Evolutionary conservation across 2,113 vertebrate species (phyloP).

Genomic region (Micronycteris hirsuta): DNA sequence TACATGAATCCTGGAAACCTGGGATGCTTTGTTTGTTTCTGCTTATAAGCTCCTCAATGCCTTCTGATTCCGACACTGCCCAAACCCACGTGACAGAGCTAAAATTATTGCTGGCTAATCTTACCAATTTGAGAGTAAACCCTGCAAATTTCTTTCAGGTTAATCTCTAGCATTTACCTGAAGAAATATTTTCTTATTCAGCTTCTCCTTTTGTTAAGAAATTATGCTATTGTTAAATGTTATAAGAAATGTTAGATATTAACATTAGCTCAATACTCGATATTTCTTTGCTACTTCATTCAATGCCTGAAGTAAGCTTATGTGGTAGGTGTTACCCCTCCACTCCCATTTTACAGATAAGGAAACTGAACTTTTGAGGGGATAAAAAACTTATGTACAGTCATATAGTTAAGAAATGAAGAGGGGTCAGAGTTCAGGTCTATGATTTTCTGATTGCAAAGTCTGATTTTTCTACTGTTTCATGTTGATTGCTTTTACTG

Average conservation of each 20-base stretch:
- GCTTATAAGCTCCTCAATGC: not conserved
- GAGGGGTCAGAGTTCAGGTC: not conserved
- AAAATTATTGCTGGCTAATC: conserved; percentile 20
- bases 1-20: not conserved
- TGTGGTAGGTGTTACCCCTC: not conserved
- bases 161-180: not conserved
- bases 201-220: not conserved
- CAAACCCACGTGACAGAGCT: not conserved
- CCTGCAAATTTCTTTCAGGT: not conserved
- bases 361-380: not conserved
- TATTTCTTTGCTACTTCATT: not conserved
- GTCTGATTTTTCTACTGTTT: not conserved
- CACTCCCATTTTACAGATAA: not conserved
- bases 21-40: not conserved
- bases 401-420: not conserved
- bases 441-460: not conserved
- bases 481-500: not conserved
- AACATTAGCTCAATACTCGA: not conserved
- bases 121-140: not conserved
- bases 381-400: not conserved
- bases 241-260: not conserved
- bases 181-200: conserved; percentile 1
- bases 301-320: not conserved
- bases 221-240: not conserved
- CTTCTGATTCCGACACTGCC: not conserved